Base-by-base conservation (phyloP, 2,113 vertebrate genomes). In the Mustela lutreola region DNA sequence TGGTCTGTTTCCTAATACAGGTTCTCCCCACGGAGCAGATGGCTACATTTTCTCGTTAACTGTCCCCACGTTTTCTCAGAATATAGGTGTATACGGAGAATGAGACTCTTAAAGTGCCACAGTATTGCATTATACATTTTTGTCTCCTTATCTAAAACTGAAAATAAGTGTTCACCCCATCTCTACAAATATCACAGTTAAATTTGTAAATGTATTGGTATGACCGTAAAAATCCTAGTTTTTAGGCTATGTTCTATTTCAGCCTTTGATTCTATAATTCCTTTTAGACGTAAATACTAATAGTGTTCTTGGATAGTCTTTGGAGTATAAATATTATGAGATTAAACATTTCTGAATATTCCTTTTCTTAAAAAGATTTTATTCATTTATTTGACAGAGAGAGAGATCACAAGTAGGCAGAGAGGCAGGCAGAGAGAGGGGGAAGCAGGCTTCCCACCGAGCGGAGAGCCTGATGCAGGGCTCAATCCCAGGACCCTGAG, bases 291-390 rank as follows among this genome's bases (percentile, higher is more conserved):
- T 36, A 78, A 97, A 78, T 56, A 80, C 19, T 87, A 33, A 81
- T 4, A 81, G 62, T 83, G 33, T 79, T 83, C 56, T 92, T 92
- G 11, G 53, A n/a, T 86, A 89, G 10, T 70, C 22, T 83, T 83
- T 53, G 53, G 28, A 33, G n/a, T 39, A 79, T 67, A 78, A 88
- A 19, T 80, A 65, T 50, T 42, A 81, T 11, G 24, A 90, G 39
- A 33, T 70, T 92, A 92, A 87, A 62, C 33, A 95, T 48, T 91
- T 95, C 80, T 93, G 85, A 94, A 76, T 39, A 94, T 45, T 91
- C 82, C 90, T 73, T 53, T 53, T 53, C 50, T 56, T 18, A 56
- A 56, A 56, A 56, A 56, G 53, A 56, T 56, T 56, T 56, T 56
- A 18, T 56, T 56, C 53, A 56, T 56, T 56, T 56, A 56, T 56